Conservation (phyloP, 2,797 vertebrate genomes). For the Choloepus didactylus region DNA sequence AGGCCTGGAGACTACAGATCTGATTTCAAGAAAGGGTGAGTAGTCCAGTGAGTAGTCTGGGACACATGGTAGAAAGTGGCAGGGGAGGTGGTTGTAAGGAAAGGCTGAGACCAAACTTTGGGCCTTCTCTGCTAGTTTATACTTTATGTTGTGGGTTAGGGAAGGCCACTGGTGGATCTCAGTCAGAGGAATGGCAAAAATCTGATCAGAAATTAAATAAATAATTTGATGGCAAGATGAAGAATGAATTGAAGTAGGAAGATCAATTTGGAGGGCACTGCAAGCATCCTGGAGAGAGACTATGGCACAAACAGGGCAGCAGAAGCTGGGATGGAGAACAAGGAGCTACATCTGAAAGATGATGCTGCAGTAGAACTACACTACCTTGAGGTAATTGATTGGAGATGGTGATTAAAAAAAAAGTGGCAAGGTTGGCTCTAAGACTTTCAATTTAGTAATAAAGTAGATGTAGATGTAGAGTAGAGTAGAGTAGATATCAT, state of each 20-base stretch:
- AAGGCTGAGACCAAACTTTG: not conserved
- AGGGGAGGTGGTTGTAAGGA: not conserved
- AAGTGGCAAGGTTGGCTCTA: not conserved
- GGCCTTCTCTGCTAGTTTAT: slow-evolving; percentile 14
- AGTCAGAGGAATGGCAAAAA: not conserved
- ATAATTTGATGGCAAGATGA: not conserved
- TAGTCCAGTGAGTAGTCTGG: not conserved
- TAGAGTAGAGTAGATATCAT: not conserved
- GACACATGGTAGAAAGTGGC: not conserved
- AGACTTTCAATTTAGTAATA: slow-evolving; percentile 37
- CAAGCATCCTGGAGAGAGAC: not conserved
- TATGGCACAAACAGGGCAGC: not conserved
- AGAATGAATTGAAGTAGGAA: slow-evolving; percentile 17
- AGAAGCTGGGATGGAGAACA: not conserved
- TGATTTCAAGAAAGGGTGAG: not conserved
- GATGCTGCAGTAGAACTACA: not conserved
- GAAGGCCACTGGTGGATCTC: not conserved
- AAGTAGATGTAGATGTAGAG: not conserved
- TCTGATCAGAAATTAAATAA: not conserved
- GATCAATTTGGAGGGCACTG: slow-evolving; percentile 17
- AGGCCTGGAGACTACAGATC: not conserved
- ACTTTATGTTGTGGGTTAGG: not conserved
- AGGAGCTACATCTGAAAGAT: not conserved
- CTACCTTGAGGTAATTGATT: not conserved
- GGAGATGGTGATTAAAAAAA: not conserved